These are phyloP conservation scores for Autographa pulchrina DNA, from an alignment of 2,888 invertebrate genomes.

Conservation along the genomic window DNA sequence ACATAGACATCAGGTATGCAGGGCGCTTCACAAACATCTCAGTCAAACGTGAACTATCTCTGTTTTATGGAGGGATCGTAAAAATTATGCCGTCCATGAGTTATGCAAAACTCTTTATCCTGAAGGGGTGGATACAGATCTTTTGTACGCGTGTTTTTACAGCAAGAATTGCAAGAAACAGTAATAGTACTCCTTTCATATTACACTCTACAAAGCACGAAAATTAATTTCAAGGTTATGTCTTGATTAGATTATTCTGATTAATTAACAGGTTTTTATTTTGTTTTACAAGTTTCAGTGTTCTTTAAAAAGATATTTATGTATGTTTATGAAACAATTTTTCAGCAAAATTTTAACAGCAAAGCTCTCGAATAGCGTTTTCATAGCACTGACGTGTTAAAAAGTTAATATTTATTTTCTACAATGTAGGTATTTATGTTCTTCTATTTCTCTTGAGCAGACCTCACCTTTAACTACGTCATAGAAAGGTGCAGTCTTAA, in stretches of 20 bases:
- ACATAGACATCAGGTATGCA: not conserved
- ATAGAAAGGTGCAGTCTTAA: constrained; percentile 20
- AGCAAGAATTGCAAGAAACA: not conserved
- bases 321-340: too few species aligned
- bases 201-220: too few species aligned
- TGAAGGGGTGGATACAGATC: not conserved
- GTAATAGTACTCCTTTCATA: too few species aligned
- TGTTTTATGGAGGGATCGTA: constrained; percentile 1
- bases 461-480: not conserved
- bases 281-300: too few species aligned
- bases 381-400: not conserved
- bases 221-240: too few species aligned
- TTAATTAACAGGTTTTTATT: too few species aligned
- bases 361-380: too few species aligned
- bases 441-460: not conserved
- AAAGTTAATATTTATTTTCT: not conserved
- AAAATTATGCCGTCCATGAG: not conserved
- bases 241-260: too few species aligned
- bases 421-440: not conserved
- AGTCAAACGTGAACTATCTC: not conserved
- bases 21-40: not conserved
- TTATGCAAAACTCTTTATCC: not conserved
- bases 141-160: not conserved
- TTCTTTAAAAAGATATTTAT: too few species aligned
- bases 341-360: too few species aligned